Percentiles rank a stretch among this genome's conserved stretches.
These are phyloP conservation scores for Miniopterus natalensis DNA, from an alignment of 2,113 vertebrate species.

Conservation along the genomic window DNA sequence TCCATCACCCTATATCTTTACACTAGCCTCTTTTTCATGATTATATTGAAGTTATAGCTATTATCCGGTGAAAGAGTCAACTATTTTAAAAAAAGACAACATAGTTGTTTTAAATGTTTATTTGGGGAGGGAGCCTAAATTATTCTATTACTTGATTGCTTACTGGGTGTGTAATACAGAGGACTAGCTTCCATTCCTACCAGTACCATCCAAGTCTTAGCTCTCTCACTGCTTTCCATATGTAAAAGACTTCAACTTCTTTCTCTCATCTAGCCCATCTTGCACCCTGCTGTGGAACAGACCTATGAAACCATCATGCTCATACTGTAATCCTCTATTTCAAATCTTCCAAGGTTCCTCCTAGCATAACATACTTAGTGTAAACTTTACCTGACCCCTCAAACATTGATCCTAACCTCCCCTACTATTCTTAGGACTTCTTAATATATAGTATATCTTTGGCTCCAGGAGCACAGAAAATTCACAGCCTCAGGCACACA, in stretches of 20 bases:
- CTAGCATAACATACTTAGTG: not conserved
- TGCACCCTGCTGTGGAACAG: not conserved
- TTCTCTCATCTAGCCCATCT: not conserved
- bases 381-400: not conserved
- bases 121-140: not conserved
- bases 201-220: too few relatives aligned
- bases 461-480: not conserved
- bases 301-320: not conserved
- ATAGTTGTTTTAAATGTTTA: slow-evolving; percentile 22
- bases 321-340: not conserved
- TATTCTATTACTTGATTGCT: not conserved
- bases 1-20: too few relatives aligned
- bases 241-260: not conserved
- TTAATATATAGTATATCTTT: not conserved
- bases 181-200: not conserved
- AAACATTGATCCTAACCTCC: not conserved
- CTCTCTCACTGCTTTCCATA: not conserved
- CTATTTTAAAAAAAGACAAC: not conserved
- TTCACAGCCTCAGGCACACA: not conserved
- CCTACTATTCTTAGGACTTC: not conserved
- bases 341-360: not conserved
- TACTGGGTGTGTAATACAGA: not conserved
- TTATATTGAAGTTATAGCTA: not conserved
- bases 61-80: not conserved
- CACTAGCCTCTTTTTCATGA: not conserved